A percentile compares a stretch with the other conserved stretches of the same genome.
phyloP scores from a whole-genome alignment of 2,797 vertebrate genomes.

The Anniella stebbinsi region DNA sequence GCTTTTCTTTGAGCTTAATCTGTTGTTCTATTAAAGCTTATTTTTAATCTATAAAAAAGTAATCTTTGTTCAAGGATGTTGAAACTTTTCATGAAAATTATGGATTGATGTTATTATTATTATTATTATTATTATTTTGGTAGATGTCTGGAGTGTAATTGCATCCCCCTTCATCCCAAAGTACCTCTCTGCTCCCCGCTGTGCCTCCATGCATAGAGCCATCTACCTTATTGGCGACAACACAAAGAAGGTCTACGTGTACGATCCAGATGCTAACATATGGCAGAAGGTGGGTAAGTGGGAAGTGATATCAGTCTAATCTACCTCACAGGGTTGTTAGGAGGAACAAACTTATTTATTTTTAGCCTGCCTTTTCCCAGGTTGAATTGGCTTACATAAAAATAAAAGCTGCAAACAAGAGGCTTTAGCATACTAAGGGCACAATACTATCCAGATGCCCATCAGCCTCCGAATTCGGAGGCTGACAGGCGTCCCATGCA shows the following conservation, averaged over 20 bases:
- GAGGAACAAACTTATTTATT: background rate
- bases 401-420: background rate
- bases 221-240: constrained; percentile 97
- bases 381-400: background rate
- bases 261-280: constrained; percentile 91
- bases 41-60: background rate
- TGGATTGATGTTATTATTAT: background rate
- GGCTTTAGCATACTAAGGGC: background rate
- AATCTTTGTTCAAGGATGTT: background rate
- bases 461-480: too few species aligned
- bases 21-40: background rate
- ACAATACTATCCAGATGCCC: too few species aligned
- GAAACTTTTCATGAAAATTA: accelerated
- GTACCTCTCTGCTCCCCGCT: constrained; percentile 95
- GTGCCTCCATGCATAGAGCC: constrained; percentile 85
- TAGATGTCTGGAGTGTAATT: constrained; percentile 91
- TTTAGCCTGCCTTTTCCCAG: background rate
- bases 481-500: too few species aligned
- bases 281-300: constrained; percentile 89
- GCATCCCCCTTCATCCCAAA: constrained; percentile 97
- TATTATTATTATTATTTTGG: constrained; percentile 10
- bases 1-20: background rate
- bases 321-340: background rate
- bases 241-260: constrained; percentile 94
- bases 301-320: background rate